Evolutionary conservation across 2,888 invertebrate species (phyloP).

Genomic region (Sylvicola fuscatus): DNA sequence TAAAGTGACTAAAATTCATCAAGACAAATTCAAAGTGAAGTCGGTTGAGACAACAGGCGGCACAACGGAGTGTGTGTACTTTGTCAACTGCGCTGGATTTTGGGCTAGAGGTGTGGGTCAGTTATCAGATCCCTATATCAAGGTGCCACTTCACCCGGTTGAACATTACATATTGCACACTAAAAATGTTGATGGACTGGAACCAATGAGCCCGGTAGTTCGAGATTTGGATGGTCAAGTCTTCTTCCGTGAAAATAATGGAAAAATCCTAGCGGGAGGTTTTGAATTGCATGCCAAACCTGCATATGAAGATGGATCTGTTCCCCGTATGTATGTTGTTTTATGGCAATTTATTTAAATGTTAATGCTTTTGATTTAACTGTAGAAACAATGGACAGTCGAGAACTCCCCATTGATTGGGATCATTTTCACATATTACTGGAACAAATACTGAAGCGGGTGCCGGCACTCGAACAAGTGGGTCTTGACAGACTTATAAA

Average conservation of each 20-base stretch:
- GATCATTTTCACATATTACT: constrained; percentile 86
- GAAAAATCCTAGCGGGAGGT: constrained; percentile 71
- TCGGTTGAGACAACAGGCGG: constrained; percentile 62
- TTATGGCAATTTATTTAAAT: neutral
- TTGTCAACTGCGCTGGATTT: constrained; percentile 91
- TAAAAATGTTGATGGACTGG: constrained; percentile 47
- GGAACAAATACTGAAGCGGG: constrained; percentile 62
- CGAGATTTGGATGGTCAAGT: constrained; percentile 74
- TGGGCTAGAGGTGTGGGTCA: constrained; percentile 86
- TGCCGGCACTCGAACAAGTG: constrained; percentile 57
- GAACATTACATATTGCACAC: constrained; percentile 89
- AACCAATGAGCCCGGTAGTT: constrained; percentile 69
- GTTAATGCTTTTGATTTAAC: constrained; percentile 6
- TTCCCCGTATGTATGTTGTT: constrained; percentile 29
- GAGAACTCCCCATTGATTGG: constrained; percentile 76
- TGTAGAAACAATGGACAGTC: constrained; percentile 35
- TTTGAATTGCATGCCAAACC: constrained; percentile 84
- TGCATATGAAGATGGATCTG: constrained; percentile 57
- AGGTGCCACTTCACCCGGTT: constrained; percentile 76
- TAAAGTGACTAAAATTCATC: constrained; percentile 43
- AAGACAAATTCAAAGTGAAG: constrained; percentile 41
- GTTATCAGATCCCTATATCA: constrained; percentile 63
- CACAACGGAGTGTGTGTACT: constrained; percentile 63
- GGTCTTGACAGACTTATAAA: constrained; percentile 64
- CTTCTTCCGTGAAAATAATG: constrained; percentile 69